Evolutionary conservation across 2,888 invertebrate species (phyloP).

Genomic region (Dysmachus trigonus): DNA sequence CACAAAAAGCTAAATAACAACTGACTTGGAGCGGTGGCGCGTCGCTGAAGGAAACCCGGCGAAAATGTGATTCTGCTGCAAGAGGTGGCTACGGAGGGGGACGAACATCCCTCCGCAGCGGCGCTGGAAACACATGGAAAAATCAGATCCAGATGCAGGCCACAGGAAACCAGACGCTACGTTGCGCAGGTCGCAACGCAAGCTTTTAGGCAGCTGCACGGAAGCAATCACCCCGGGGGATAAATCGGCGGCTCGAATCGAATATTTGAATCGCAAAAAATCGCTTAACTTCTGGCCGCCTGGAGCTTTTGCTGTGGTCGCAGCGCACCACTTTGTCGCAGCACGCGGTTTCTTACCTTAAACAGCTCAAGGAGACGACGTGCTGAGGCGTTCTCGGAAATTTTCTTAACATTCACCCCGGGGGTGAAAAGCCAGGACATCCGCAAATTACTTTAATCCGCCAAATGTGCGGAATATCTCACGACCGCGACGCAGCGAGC

Average conservation of each 20-base stretch:
- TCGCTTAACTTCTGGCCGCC: not conserved
- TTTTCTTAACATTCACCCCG: not conserved
- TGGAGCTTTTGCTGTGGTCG: conserved; percentile 1
- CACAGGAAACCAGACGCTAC: not conserved
- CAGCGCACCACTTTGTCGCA: not conserved
- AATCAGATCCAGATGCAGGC: not conserved
- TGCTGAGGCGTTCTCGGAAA: not conserved
- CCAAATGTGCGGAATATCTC: not conserved
- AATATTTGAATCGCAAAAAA: not conserved
- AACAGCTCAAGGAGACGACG: not conserved
- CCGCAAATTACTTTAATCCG: not conserved
- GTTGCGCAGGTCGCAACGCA: not conserved
- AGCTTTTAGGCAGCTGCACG: not conserved
- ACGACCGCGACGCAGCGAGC: not conserved
- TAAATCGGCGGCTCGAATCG: not conserved
- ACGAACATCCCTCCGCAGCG: conserved; percentile 17
- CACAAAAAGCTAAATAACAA: not conserved
- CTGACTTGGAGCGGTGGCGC: not conserved
- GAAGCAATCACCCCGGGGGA: not conserved
- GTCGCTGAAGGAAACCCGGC: not conserved
- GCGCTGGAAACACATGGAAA: conserved; percentile 4
- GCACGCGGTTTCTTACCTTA: not conserved
- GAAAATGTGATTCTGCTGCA: not conserved
- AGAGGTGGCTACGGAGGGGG: not conserved
- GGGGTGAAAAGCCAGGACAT: not conserved